Evolutionary conservation across 2,888 invertebrate species (phyloP), one percentile per base, ranked within the genome.

Genomic region (Pseudolycoriella hygida): DNA sequence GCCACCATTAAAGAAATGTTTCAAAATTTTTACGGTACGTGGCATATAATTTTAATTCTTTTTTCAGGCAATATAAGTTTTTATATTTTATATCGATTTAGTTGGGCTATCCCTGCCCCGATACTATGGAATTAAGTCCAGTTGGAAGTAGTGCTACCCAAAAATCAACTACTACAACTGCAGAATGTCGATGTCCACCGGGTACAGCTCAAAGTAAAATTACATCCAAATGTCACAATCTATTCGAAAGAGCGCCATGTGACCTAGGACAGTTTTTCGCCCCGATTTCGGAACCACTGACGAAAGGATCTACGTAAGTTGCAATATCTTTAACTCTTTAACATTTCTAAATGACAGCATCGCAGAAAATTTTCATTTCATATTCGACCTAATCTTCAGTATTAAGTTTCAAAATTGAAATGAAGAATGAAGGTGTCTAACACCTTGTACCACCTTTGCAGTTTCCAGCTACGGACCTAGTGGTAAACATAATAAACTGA

Each of bases 101-200:
- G 72, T 62, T 73, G 20, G 86, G 86, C 12, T 71, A 78, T 52
- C 88, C 88, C 1, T 88, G 88, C 56, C 82, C 85, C 0, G 80
- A 82, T 1, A 84, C 82, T 10, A 86, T 86, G 74, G 88, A 88
- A 63, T 63, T 88, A 20, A 78, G 79, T 50, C 84, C 85, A 1
- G 72, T 61, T 17, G 30, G 20, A 2, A 42, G 2, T 19, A 40
- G 40, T 19, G n/a, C 34, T 14, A 15, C n/a, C 2, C 18, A 12
- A 3, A 8, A n/a, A 12, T 50, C 48, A 11, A 56, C 49, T 55
- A 62, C 30, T 60, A 68, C 69, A 60, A 69, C 74, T 1, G 84
- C 86, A 0, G 82, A 84, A 59, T 88, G 87, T 63, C 75, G 80
- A 52, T 88, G 87, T 56, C 86, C 87, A 0, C 86, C 86, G 0